phyloP scores from a whole-genome alignment of 2,888 invertebrate genomes.

The Leucophenga montana region DNA sequence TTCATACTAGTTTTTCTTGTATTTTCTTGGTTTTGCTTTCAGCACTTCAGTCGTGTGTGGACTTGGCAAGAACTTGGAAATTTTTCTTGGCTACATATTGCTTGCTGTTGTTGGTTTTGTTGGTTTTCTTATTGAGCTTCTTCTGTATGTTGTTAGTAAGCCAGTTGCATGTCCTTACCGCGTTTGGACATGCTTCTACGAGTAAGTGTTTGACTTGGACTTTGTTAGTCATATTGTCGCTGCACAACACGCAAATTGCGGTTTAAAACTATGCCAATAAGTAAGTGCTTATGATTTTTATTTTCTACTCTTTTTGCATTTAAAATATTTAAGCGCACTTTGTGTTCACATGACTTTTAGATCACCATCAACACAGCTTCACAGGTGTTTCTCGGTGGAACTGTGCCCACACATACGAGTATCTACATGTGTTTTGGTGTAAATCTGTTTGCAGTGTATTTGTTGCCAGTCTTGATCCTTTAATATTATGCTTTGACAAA shows the following conservation, averaged over 20 bases:
- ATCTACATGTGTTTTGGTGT: too few species aligned
- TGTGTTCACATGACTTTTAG: too few species aligned
- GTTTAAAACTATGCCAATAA: neutral
- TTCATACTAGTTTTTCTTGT: neutral
- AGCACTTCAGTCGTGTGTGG: too few species aligned
- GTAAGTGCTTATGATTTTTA: too few species aligned
- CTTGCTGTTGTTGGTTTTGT: neutral
- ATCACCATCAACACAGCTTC: too few species aligned
- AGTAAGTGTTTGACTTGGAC: slow-evolving; percentile 16
- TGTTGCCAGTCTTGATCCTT: neutral
- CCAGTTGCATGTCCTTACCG: neutral
- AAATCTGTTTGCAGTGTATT: neutral
- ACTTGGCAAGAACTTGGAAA: slow-evolving; percentile 5
- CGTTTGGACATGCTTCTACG: neutral
- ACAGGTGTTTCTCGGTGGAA: too few species aligned
- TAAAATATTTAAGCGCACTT: too few species aligned
- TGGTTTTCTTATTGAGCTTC: neutral
- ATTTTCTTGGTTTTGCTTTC: neutral
- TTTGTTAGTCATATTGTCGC: slow-evolving; percentile 11
- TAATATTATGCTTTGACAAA: too few species aligned
- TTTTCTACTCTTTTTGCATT: neutral
- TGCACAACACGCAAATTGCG: slow-evolving; percentile 10
- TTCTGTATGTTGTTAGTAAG: neutral
- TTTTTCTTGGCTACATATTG: slow-evolving; percentile 5
- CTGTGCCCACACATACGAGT: too few species aligned